Base-by-base conservation (phyloP, 2,888 invertebrate genomes). In the Penaeus monodon region DNA sequence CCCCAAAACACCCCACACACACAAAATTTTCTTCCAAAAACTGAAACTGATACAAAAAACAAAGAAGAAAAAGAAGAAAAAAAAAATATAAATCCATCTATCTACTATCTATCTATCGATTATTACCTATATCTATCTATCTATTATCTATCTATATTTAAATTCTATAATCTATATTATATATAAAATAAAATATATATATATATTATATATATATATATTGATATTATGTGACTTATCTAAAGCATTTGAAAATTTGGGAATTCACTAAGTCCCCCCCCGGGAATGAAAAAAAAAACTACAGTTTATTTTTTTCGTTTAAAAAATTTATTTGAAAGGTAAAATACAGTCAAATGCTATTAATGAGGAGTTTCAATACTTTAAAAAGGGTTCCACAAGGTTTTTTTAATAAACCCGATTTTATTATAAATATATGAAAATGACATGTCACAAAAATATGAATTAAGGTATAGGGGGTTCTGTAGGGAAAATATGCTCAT, bases 351-450 rank as follows among this genome's bases (percentile, higher is more conserved):
- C 29, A n/a, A 20, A 29, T 63, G 1, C 20, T 8, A 79, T 79
- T 20, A 63, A 79, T 33, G 57, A 27, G 33, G 22, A 20, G 17
- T 17, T 20, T 57, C 79, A 4, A 57, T 4, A 10, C 20, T 0
- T 12, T 14, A 27, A 17, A n/a, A 29, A n/a, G n/a, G n/a, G 57
- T 79, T n/a, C 27, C 78, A 24, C 79, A 79, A 33, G 79, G 79
- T 65, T 64, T n/a, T n/a, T n/a, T n/a, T n/a, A n/a, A 57, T 29
- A 64, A 4, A 0, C 10, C 79, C 64, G 64, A 79, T 79, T 22
- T 33, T 79, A 29, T 79, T 79, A 20, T 64, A 1, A 14, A 79
- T 79, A 24, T 78, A 29, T 79, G 79, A 64, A n/a, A 79, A 79
- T 63, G 57, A 63, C 0, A 12, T 78, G 27, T 22, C 2, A 4